Conservation (phyloP, 2,113 vertebrate species). For the Hemibagrus wyckioides region DNA sequence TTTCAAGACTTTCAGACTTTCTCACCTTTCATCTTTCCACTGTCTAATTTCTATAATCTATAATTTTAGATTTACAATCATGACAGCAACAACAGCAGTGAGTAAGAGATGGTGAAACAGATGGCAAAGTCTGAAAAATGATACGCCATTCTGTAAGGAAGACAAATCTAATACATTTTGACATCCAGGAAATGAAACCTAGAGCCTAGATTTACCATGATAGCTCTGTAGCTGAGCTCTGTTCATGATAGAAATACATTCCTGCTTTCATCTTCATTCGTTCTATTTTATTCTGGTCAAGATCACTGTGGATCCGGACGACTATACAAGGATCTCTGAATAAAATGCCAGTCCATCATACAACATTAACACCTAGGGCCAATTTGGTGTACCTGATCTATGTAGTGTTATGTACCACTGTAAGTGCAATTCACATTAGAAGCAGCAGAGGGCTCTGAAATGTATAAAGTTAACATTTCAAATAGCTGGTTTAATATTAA, state of each 20-base stretch:
- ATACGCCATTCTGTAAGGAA: background rate
- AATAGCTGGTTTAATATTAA: background rate
- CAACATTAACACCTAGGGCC: background rate
- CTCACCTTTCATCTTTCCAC: background rate
- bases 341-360: background rate
- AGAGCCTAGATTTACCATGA: background rate
- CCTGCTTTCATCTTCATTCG: background rate
- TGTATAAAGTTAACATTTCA: background rate
- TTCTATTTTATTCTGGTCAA: background rate
- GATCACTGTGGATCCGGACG: background rate
- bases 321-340: background rate
- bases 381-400: background rate
- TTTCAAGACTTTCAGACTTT: background rate
- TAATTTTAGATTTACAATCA: background rate
- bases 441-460: background rate
- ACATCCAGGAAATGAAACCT: background rate
- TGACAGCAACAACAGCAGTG: background rate
- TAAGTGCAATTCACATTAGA: background rate
- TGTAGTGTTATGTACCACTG: background rate
- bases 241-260: background rate
- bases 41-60: background rate
- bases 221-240: background rate
- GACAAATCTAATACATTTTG: background rate
- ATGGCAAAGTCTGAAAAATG: background rate
- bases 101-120: background rate